These are phyloP conservation scores for Baryphthengus martii DNA, from an alignment of 2,113 vertebrate genomes.

Conservation along the genomic window DNA sequence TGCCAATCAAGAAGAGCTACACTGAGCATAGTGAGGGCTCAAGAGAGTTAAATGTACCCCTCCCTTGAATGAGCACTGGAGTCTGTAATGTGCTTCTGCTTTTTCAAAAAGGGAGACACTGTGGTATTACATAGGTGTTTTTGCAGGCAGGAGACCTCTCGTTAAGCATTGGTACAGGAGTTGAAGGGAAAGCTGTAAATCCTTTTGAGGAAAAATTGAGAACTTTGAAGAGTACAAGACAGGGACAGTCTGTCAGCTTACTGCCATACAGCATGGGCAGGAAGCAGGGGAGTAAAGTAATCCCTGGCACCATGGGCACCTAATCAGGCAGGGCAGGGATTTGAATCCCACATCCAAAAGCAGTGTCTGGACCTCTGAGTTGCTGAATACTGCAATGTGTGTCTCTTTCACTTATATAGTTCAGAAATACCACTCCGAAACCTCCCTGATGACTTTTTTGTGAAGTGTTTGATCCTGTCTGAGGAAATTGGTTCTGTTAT, in stretches of 20 bases:
- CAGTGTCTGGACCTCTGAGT: neutral
- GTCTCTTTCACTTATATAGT: neutral
- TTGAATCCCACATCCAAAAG: neutral
- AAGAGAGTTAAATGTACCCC: neutral
- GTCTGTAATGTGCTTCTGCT: neutral
- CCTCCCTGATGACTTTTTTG: neutral
- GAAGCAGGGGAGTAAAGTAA: neutral
- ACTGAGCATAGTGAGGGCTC: neutral
- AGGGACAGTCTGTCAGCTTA: neutral
- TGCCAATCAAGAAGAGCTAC: neutral
- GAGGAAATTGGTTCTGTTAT: neutral
- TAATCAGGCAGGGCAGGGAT: neutral
- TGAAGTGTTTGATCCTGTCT: neutral
- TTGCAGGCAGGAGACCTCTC: neutral
- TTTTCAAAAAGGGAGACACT: neutral
- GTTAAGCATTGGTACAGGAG: neutral
- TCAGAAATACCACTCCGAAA: neutral
- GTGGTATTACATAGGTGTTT: neutral
- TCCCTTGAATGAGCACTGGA: neutral
- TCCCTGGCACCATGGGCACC: neutral
- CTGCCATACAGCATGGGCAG: neutral
- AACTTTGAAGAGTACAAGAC: neutral
- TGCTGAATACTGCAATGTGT: neutral
- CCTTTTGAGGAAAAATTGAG: neutral
- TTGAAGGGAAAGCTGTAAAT: neutral